A percentile compares a stretch with the other conserved stretches of the same genome.
Evolutionary conservation across 2,113 vertebrate species (phyloP).

Genomic region (Crotalus helleri): DNA sequence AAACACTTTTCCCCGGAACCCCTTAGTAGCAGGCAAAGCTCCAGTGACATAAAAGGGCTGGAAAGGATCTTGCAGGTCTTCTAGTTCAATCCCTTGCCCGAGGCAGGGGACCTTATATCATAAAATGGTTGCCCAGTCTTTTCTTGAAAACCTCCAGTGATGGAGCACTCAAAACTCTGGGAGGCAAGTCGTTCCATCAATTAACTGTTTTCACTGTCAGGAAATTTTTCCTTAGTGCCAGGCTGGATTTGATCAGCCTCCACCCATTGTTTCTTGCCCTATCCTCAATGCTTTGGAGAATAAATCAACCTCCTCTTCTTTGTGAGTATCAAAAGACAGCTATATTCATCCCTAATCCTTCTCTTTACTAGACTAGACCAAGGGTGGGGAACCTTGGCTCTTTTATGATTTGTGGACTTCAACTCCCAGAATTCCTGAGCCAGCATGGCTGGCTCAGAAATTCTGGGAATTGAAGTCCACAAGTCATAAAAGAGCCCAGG

Average conservation of each 20-base stretch:
- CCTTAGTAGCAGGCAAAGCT: background rate
- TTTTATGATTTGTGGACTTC: too few relatives aligned
- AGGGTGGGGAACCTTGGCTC: too few relatives aligned
- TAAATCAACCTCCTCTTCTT: background rate
- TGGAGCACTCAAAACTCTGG: background rate
- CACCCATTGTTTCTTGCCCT: background rate
- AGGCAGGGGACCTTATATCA: background rate
- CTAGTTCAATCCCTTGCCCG: background rate
- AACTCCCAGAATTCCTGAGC: too few relatives aligned
- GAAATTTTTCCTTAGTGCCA: background rate
- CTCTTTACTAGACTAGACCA: background rate
- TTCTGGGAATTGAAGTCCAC: too few relatives aligned
- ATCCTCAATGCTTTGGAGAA: background rate
- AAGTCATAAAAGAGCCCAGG: too few relatives aligned
- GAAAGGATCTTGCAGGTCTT: background rate
- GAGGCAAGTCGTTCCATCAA: background rate
- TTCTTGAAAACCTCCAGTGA: background rate
- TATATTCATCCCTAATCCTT: background rate
- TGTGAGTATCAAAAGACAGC: background rate
- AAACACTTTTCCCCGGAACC: background rate
- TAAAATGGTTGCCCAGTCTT: background rate
- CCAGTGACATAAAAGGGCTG: background rate
- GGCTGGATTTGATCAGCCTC: background rate
- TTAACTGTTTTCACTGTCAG: background rate
- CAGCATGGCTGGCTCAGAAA: too few relatives aligned